Conservation (phyloP, 2,797 vertebrate species). For the Tamandua tetradactyla region DNA sequence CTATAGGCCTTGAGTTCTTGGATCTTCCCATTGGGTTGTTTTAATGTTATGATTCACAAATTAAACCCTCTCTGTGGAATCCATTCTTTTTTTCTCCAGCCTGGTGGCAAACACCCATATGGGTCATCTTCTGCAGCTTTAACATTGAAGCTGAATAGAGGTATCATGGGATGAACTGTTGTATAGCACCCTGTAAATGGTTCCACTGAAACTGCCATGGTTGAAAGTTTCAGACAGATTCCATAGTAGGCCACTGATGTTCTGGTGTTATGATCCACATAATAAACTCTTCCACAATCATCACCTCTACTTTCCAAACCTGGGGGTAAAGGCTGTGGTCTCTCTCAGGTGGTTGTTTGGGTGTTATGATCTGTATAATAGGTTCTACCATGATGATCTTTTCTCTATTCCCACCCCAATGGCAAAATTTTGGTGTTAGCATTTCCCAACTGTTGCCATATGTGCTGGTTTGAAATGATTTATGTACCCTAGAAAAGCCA, state of each 20-base stretch:
- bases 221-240: background rate
- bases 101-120: background rate
- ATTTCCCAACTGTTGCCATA: constrained; percentile 87
- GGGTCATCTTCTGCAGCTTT: background rate
- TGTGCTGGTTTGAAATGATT: no score
- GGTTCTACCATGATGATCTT: constrained; percentile 94
- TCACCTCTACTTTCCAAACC: no score
- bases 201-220: constrained; percentile 37
- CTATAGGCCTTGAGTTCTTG: background rate
- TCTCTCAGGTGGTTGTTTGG: constrained; percentile 95
- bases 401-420: constrained; percentile 96
- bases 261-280: no score
- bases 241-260: background rate
- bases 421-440: constrained; percentile 90
- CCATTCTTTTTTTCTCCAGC: no score
- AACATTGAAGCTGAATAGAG: background rate
- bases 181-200: background rate
- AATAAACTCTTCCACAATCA: no score
- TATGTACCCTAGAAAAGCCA: no score
- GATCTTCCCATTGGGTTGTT: background rate
- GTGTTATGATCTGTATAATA: constrained; percentile 96
- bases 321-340: constrained; percentile 93
- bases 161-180: background rate
- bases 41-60: background rate
- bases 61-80: no score